Evolutionary conservation across 1,140 invertebrate genomes (phyloP).

Genomic region (Myzus persicae): DNA sequence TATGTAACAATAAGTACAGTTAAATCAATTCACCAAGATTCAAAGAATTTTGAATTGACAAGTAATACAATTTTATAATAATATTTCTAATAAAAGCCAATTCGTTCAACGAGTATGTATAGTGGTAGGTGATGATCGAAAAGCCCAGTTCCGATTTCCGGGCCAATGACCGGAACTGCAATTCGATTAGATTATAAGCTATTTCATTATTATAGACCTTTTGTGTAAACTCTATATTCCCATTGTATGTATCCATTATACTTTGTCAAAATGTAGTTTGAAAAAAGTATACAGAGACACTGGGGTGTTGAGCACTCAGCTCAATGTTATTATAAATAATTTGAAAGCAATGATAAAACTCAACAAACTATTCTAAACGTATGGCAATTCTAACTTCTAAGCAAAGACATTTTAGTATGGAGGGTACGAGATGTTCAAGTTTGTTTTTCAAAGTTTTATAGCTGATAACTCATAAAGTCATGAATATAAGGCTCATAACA

Average conservation of each 20-base stretch:
- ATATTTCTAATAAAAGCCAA: conserved; percentile 45
- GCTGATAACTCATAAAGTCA: neutral
- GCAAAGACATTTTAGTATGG: neutral
- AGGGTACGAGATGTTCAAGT: neutral
- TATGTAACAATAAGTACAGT: neutral
- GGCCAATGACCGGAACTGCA: conserved; percentile 57
- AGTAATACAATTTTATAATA: conserved; percentile 17
- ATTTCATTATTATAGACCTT: conserved; percentile 51
- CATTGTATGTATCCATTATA: conserved; percentile 39
- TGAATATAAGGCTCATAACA: too few species aligned
- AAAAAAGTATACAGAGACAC: neutral
- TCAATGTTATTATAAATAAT: neutral
- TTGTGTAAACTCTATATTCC: conserved; percentile 15
- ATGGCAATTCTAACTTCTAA: neutral
- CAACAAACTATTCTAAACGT: neutral
- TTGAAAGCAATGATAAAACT: neutral
- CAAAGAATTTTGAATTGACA: conserved; percentile 11
- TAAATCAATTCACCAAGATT: conserved; percentile 14
- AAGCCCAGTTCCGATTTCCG: conserved; percentile 54
- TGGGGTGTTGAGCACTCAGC: neutral
- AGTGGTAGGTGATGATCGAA: neutral
- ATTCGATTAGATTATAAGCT: conserved; percentile 51
- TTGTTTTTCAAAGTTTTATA: neutral
- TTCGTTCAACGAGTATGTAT: conserved; percentile 29
- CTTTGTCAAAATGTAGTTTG: conserved; percentile 8